Evolutionary conservation across 2,888 invertebrate species (phyloP), one percentile per base, ranked within the genome.

Genomic region (Drosophila limbata): DNA sequence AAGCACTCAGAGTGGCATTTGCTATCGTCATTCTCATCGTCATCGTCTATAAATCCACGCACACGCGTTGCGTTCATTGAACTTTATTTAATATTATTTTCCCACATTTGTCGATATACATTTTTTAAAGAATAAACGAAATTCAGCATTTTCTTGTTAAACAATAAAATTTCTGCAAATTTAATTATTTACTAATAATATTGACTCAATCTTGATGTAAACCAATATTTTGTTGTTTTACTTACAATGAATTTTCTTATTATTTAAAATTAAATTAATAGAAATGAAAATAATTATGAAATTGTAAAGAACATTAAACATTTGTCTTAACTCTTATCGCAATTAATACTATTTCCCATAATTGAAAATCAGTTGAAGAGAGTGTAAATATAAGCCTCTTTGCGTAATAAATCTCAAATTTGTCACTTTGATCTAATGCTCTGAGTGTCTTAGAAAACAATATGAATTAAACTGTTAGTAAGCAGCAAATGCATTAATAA

Each of bases 41-140:
- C 66, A 50, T 64, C 65, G 64, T 68, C 67, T 81, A 76, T 70
- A 78, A 67, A 73, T 71, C 84, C 72, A 56, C 70, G 68, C 81
- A 73, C 69, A 75, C 66, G 67, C 69, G 70, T 47, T 28, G 56
- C 86, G 83, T 85, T 79, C 86, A 67, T 76, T 85, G 83, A 85
- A 83, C 83, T 78, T 77, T 59, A 57, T 48, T 64, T 60, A 45
- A 42, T 73, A 69, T 68, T 11, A 68, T 72, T 62, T 72, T 51
- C 40, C 44, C 35, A 44, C 35, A 4, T 56, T 45, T 56, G 21
- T 45, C 28, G 28, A 52, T 39, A 15, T 6, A 50, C 59, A 63
- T 51, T 40, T 19, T 5, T 33, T 31, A 13, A 53, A 53, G 19
- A 55, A 44, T 6, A 33, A 33, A 44, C 10, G 33, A 19, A 31